Evolutionary conservation across 2,797 vertebrate species (phyloP).

Genomic region (Gambusia yucatana): DNA sequence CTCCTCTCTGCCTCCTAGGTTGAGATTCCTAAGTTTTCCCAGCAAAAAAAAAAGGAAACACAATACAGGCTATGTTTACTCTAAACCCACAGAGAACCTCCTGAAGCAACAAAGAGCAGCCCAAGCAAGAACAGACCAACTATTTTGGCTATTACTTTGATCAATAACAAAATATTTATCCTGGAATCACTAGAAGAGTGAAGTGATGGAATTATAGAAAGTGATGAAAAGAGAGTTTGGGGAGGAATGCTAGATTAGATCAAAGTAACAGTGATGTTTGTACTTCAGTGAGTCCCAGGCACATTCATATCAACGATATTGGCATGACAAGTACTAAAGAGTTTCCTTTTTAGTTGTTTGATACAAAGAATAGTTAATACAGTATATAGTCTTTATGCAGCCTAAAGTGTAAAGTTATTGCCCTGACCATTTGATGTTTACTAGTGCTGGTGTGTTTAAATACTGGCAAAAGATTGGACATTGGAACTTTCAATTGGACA

Average conservation of each 20-base stretch:
- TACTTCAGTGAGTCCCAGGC: constrained; percentile 43
- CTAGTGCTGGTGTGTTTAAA: background rate
- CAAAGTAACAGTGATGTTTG: constrained; percentile 30
- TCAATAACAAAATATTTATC: constrained; percentile 76
- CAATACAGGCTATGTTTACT: constrained; percentile 44
- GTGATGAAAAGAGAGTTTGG: constrained; percentile 34
- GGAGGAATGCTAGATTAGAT: constrained; percentile 29
- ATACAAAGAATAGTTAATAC: background rate
- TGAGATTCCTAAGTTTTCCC: constrained; percentile 43
- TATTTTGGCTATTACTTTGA: constrained; percentile 76
- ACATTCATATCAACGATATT: constrained; percentile 34
- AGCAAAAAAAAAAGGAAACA: constrained; percentile 27
- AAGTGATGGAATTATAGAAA: constrained; percentile 49
- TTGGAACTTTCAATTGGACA: background rate
- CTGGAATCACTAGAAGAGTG: constrained; percentile 56
- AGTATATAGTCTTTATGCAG: background rate
- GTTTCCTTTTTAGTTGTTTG: background rate
- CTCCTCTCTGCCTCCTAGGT: constrained; percentile 58
- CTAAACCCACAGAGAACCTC: constrained; percentile 38
- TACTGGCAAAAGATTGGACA: background rate
- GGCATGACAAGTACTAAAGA: background rate
- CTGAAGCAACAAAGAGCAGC: constrained; percentile 52
- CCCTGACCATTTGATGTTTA: background rate
- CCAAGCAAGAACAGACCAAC: constrained; percentile 39
- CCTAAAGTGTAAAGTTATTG: background rate